These are phyloP conservation scores for Drosophila malerkotliana DNA, from an alignment of 1,140 invertebrate species.

Conservation along the genomic window DNA sequence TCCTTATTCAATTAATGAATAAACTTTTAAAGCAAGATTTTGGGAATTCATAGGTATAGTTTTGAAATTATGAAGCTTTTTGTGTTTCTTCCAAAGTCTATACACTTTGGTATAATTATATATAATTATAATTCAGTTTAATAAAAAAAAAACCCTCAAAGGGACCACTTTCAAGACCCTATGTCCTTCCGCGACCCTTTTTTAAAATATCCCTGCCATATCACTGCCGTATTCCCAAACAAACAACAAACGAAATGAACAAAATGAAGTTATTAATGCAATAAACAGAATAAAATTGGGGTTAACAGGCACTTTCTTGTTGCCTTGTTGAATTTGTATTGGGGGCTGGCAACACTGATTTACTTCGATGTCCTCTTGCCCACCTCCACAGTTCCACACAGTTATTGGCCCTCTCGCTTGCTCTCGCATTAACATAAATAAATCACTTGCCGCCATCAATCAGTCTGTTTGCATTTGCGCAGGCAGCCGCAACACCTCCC, in stretches of 20 bases:
- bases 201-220: neutral
- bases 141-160: too few species aligned
- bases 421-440: slow-evolving; percentile 74
- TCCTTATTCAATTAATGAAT: too few species aligned
- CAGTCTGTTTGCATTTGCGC: slow-evolving; percentile 75
- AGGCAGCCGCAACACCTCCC: slow-evolving; percentile 43
- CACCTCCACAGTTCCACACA: neutral
- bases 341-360: slow-evolving; percentile 25
- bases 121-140: too few species aligned
- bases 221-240: neutral
- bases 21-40: too few species aligned
- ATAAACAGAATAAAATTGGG: slow-evolving; percentile 1
- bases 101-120: too few species aligned
- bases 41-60: too few species aligned
- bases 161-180: neutral
- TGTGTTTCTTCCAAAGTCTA: too few species aligned
- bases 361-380: slow-evolving; percentile 5
- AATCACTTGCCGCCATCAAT: slow-evolving; percentile 78
- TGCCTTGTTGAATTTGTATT: neutral
- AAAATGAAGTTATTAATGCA: slow-evolving; percentile 1
- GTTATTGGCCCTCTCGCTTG: slow-evolving; percentile 7
- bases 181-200: neutral
- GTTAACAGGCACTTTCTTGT: neutral
- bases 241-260: slow-evolving; percentile 1
- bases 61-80: too few species aligned